phyloP scores from a whole-genome alignment of 2,113 vertebrate species.

The Podilymbus podiceps region DNA sequence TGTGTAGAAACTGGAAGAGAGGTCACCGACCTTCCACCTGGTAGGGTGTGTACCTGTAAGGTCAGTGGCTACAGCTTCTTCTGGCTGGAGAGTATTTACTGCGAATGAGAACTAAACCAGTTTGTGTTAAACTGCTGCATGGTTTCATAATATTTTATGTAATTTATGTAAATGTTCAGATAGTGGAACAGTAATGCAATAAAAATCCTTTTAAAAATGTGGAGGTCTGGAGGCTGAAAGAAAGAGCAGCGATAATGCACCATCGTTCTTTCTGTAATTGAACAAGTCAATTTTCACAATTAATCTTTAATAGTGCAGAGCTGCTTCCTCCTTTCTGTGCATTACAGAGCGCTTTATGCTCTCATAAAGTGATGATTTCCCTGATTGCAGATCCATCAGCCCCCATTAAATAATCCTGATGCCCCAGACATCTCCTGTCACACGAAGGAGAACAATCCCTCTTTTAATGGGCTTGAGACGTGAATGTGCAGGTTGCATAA shows the following conservation, averaged over 20 bases:
- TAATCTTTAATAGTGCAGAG: slow-evolving; percentile 59
- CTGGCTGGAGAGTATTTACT: neutral
- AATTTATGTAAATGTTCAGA: slow-evolving; percentile 41
- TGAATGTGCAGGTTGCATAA: slow-evolving; percentile 2
- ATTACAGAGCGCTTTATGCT: slow-evolving; percentile 27
- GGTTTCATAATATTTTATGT: slow-evolving; percentile 35
- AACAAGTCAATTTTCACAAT: slow-evolving; percentile 61
- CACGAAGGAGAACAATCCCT: neutral
- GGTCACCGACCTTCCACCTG: neutral
- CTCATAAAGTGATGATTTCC: slow-evolving; percentile 3
- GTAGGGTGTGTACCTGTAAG: neutral
- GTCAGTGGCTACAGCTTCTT: neutral
- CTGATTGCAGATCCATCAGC: slow-evolving; percentile 53
- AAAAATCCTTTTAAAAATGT: slow-evolving; percentile 47
- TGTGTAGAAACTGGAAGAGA: neutral
- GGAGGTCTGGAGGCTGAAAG: slow-evolving; percentile 19
- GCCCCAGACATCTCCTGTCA: slow-evolving; percentile 7
- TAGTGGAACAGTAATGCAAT: slow-evolving; percentile 39
- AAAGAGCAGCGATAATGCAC: neutral
- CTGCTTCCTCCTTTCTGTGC: slow-evolving; percentile 21
- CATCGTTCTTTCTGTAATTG: slow-evolving; percentile 52
- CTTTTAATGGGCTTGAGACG: slow-evolving; percentile 6
- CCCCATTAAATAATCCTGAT: slow-evolving; percentile 32
- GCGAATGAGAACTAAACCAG: neutral
- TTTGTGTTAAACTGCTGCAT: neutral